Percentiles rank a stretch among this genome's conserved stretches.
Conservation (phyloP, 2,113 vertebrate species). For the Salvelinus namaycush region DNA sequence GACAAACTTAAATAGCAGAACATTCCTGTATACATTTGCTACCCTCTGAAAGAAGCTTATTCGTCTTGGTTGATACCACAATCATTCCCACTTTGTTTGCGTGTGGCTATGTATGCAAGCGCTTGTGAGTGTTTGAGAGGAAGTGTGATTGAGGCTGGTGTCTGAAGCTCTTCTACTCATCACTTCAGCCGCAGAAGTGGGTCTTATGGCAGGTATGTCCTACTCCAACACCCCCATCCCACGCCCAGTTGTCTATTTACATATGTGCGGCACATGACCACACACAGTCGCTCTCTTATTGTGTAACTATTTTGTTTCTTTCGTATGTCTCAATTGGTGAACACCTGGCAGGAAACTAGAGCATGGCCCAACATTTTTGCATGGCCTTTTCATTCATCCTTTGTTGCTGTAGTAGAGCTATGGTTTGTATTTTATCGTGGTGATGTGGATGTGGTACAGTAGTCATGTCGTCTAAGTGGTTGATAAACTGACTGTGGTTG, state of each 20-base stretch:
- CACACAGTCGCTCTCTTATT: background rate
- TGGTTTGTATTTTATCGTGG: background rate
- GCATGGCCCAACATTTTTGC: slow-evolving; percentile 35
- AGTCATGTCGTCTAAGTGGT: background rate
- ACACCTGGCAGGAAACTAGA: background rate
- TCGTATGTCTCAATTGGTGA: background rate
- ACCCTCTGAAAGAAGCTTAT: no score
- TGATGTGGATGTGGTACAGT: background rate
- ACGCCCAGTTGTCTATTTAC: slow-evolving; percentile 7
- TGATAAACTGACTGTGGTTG: background rate
- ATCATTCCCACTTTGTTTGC: no score
- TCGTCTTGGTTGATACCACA: no score
- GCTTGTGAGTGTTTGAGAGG: background rate
- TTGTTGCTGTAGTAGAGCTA: background rate
- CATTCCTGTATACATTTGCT: no score
- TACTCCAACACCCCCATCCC: slow-evolving; percentile 16
- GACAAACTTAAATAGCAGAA: no score
- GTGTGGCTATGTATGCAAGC: background rate
- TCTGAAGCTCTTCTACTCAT: slow-evolving; percentile 43
- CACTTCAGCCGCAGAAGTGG: slow-evolving; percentile 53
- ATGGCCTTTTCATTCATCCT: slow-evolving; percentile 10
- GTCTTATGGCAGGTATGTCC: slow-evolving; percentile 51
- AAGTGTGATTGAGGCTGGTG: slow-evolving; percentile 1
- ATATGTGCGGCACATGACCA: background rate
- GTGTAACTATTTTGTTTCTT: background rate